Base-by-base conservation (phyloP, 2,797 vertebrate genomes). In the Arctocebus calabarensis region DNA sequence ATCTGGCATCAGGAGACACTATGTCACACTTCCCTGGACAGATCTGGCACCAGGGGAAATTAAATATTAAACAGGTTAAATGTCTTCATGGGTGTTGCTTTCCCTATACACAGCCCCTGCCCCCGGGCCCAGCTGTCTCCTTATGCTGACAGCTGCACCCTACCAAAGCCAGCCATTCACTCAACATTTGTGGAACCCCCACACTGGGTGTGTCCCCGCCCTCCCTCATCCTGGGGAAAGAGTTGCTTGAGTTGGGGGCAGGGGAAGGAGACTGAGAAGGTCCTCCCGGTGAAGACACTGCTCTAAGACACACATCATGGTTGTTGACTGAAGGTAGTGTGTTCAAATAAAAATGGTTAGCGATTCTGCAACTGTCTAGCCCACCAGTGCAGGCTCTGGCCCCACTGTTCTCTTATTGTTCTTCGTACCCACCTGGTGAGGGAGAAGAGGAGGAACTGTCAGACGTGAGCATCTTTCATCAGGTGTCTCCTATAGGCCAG, bases 321-420 rank as follows among this genome's bases (percentile, higher is more conserved):
- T 4, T 25, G 19, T 0, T n/a, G 45, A n/a, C 52, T 9, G 10
- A 73, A n/a, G 45, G 14, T 3, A 27, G 25, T 10, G 34, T 37
- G 34, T 25, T 71, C 77, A 84, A 57, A 48, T 79, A 34, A 84
- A 45, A 74, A 48, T 9, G 6, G 40, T 4, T 3, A 85, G 59
- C 61, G 40, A 70, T 1, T 82, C 45, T 74, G 14, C 3, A 4
- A 45, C 10, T 78, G 37, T 4, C 27, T 27, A n/a, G 78, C 34
- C 22, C 0, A 0, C 14, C 25, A 6, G 71, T 2, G 0, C 23
- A 8, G 2, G 13, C 61, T 71, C 40, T 6, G 0, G 12, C 20
- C 29, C 0, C 19, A 4, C 19, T 17, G 14, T 16, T 32, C 70
- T 62, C 45, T 73, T 61, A 43, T 0, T 37, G 27, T 20, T 88